These are phyloP conservation scores for Paramormyrops kingsleyae DNA, from an alignment of 2,113 vertebrate genomes.

Conservation along the genomic window DNA sequence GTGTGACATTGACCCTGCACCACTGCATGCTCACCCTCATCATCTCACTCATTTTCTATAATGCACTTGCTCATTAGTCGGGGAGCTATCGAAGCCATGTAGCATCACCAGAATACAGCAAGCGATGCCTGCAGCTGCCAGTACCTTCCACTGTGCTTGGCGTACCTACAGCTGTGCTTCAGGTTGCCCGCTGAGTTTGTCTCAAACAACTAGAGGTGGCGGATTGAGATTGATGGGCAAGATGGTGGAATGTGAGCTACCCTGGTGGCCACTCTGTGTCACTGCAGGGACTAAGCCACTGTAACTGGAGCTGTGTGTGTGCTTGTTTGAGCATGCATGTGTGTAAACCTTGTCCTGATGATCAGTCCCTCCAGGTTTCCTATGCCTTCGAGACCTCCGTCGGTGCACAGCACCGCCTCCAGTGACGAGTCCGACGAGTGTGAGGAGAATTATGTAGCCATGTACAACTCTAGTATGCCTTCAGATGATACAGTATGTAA, in stretches of 20 bases:
- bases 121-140: not conserved
- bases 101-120: not conserved
- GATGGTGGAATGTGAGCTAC: not conserved
- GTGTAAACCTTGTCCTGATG: slow-evolving; percentile 65
- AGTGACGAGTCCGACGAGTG: slow-evolving; percentile 96
- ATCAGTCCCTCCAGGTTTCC: slow-evolving; percentile 91
- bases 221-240: not conserved
- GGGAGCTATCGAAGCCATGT: not conserved
- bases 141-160: not conserved
- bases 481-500: slow-evolving; percentile 90
- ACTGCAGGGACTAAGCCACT: slow-evolving; percentile 1
- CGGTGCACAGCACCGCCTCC: slow-evolving; percentile 94
- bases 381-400: slow-evolving; percentile 81
- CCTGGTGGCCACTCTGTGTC: not conserved
- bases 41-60: slow-evolving; percentile 44
- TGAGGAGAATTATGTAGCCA: slow-evolving; percentile 94
- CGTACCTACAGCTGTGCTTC: not conserved
- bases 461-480: slow-evolving; percentile 81
- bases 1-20: not conserved
- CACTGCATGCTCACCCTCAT: slow-evolving; percentile 49
- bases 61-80: not conserved
- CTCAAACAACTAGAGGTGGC: not conserved
- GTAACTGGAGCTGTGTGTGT: not conserved
- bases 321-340: slow-evolving; percentile 26
- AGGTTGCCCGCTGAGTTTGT: not conserved